Evolutionary conservation across 2,113 vertebrate species (phyloP).

Genomic region (Paedocypris sp.): DNA sequence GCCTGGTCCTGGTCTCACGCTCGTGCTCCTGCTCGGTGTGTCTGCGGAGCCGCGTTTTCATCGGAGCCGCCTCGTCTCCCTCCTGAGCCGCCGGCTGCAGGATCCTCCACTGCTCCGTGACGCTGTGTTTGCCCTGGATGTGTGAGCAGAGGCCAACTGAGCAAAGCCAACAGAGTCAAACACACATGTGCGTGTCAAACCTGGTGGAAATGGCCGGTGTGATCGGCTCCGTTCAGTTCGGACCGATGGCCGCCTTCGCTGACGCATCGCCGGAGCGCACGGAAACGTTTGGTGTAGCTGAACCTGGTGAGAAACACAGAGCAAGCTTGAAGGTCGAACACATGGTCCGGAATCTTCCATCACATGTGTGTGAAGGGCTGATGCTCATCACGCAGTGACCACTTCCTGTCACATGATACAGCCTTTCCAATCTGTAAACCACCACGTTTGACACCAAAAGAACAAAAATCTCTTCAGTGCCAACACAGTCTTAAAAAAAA

Average conservation of each 20-base stretch:
- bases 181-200: background rate
- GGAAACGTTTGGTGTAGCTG: constrained; percentile 74
- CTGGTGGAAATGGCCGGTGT: constrained; percentile 24
- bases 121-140: background rate
- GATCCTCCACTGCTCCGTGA: constrained; percentile 49
- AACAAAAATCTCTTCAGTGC: too few species aligned
- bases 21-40: constrained; percentile 61
- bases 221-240: constrained; percentile 19
- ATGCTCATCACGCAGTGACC: constrained; percentile 16
- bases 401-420: constrained; percentile 37
- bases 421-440: too few species aligned
- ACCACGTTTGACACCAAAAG: too few species aligned
- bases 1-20: constrained; percentile 58
- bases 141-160: background rate
- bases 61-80: constrained; percentile 66
- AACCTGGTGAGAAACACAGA: constrained; percentile 49
- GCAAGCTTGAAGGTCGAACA: background rate
- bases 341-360: background rate
- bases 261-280: constrained; percentile 59
- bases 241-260: constrained; percentile 30
- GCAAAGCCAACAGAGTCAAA: background rate
- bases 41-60: constrained; percentile 75
- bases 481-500: too few species aligned
- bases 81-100: constrained; percentile 27
- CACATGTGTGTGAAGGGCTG: background rate